A percentile compares a stretch with the other conserved stretches of the same genome.
phyloP scores from a whole-genome alignment of 2,113 vertebrate genomes.

The Cavia aperea region DNA sequence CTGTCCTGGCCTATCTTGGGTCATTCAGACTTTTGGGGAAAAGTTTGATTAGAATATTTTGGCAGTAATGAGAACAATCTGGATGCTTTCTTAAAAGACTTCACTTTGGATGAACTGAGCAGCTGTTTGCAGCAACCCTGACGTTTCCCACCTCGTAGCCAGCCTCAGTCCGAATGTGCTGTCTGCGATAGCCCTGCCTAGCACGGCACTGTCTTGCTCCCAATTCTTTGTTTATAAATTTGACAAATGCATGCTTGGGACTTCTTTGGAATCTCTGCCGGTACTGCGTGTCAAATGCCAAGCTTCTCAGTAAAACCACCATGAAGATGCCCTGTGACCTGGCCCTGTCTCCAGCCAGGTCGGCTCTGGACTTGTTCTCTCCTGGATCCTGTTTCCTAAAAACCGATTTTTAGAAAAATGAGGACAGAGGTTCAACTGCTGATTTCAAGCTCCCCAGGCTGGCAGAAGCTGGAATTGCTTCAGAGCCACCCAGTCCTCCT shows the following conservation, averaged over 20 bases:
- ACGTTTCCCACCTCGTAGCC: neutral
- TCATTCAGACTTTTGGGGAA: neutral
- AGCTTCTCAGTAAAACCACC: neutral
- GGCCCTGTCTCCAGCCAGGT: neutral
- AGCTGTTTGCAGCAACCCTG: no score
- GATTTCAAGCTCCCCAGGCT: constrained; percentile 53
- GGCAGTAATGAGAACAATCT: neutral
- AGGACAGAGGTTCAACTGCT: constrained; percentile 42
- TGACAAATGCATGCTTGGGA: neutral
- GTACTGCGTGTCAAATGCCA: neutral
- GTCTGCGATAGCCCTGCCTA: neutral
- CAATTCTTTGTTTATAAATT: neutral
- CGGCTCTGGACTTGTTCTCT: rapidly evolving
- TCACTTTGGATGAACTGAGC: neutral
- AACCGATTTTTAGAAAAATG: constrained; percentile 19
- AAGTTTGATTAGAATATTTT: neutral
- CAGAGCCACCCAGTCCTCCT: neutral
- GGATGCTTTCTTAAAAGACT: neutral
- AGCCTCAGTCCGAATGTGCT: rapidly evolving
- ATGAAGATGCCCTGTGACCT: neutral
- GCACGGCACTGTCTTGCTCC: neutral
- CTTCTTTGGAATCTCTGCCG: neutral
- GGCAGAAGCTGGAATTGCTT: constrained; percentile 55
- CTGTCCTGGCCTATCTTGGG: neutral
- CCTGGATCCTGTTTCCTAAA: constrained; percentile 16